Conservation (phyloP, 2,888 invertebrate species). For the Tuberolachnus salignus region DNA sequence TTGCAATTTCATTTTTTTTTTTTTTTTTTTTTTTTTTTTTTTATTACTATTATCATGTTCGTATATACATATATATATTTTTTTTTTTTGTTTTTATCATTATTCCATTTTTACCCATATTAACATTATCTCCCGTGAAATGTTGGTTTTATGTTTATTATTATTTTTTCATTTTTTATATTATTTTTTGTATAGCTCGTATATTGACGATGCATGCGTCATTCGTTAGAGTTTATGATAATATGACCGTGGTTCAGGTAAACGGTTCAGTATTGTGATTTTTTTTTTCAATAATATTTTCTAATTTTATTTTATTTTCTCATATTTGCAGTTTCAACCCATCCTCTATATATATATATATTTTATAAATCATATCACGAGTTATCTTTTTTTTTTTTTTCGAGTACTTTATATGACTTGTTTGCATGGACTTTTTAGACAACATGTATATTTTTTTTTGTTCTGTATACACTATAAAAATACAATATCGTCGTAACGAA, state of each 20-base stretch:
- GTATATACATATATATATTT: too few relatives aligned
- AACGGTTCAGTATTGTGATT: constrained; percentile 40
- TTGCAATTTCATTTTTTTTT: constrained; percentile 22
- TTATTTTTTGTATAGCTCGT: constrained; percentile 13
- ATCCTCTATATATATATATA: too few relatives aligned
- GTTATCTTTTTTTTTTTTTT: constrained; percentile 12
- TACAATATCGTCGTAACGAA: neutral
- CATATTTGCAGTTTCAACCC: too few relatives aligned
- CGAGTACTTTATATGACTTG: constrained; percentile 11
- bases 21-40: too few relatives aligned
- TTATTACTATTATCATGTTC: too few relatives aligned
- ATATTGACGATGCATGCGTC: constrained; percentile 44
- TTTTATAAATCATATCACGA: too few relatives aligned
- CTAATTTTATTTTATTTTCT: constrained; percentile 14
- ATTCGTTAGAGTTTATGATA: constrained; percentile 18
- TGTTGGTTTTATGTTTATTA: constrained; percentile 22
- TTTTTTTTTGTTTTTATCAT: constrained; percentile 8
- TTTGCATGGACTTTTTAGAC: constrained; percentile 39
- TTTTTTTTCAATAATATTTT: constrained; percentile 34
- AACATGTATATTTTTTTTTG: neutral
- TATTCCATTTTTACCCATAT: constrained; percentile 20
- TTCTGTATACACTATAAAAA: neutral
- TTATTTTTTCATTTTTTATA: neutral
- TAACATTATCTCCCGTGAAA: constrained; percentile 17
- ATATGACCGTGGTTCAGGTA: constrained; percentile 44